Base-by-base conservation (phyloP, 1,140 invertebrate genomes). In the Probaryconus sp. region DNA sequence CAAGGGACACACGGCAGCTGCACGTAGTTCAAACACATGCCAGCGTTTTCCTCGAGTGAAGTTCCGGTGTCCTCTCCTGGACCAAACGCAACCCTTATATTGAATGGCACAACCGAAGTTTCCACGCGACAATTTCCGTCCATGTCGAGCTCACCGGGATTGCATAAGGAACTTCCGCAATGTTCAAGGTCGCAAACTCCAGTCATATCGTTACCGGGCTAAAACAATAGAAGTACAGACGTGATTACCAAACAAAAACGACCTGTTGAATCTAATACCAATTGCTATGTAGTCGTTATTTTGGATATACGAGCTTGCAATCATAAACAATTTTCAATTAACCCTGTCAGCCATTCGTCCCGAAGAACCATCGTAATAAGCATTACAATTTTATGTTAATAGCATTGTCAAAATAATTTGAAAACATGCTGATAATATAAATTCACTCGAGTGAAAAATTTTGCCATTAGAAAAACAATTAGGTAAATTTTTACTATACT, bases 31-130 rank as follows among this genome's bases (percentile, higher is more conserved):
- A 95, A 78, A 79, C 94, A 95, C 88, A 93, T 93, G 26, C 94
- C 94, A 33, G 94, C 90, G 79, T 95, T 94, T 53, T 95, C 93
- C 73, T 95, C 94, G 0, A 93, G 90, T 6, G 89, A 92, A n/a
- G 88, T 89, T 60, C 92, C 92, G 17, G 85, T 84, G 0, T 88
- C 84, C 13, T 82, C 83, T 0, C 91, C 90, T 0, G 91, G 89
- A 2, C 93, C 94, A 79, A 95, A 95, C 47, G 93, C 92, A 0
- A 95, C 89, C 5, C 92, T 91, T 17, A 95, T 91, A n/a, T 91
- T 91, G 82, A 94, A 95, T 0, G 94, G 94, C 0, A 90, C 91
- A 1, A 91, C 91, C 16, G 92, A 94, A 65, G 91, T 94, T 87
- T 95, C 93, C 9, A 95, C 91, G 7, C 90, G 86, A 71, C 93